phyloP scores from a whole-genome alignment of 2,888 invertebrate species.

The Litoditis marina region DNA sequence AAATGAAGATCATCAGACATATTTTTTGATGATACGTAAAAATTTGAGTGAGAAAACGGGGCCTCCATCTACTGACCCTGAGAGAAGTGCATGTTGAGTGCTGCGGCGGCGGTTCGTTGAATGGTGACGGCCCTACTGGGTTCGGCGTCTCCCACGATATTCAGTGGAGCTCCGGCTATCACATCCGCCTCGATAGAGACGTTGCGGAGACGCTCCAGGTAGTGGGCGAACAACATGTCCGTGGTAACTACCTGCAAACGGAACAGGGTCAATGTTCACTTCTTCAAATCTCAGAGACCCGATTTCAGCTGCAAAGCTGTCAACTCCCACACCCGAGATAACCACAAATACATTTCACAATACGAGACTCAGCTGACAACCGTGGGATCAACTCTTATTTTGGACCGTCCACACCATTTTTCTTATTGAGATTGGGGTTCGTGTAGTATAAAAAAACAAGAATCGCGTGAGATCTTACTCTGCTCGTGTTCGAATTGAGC shows the following conservation, averaged over 20 bases:
- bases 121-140: conserved; percentile 67
- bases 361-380: too few species aligned
- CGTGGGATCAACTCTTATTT: too few species aligned
- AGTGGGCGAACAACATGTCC: conserved; percentile 98
- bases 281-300: too few species aligned
- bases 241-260: conserved; percentile 78
- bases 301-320: too few species aligned
- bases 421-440: too few species aligned
- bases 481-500: not conserved
- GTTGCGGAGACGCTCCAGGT: conserved; percentile 73
- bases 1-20: not conserved
- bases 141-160: conserved; percentile 23
- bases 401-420: too few species aligned
- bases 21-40: not conserved
- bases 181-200: conserved; percentile 52
- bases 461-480: not conserved
- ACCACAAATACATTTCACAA: too few species aligned
- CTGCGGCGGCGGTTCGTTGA: conserved; percentile 75
- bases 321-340: too few species aligned
- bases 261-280: too few species aligned
- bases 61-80: conserved; percentile 54
- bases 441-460: too few species aligned
- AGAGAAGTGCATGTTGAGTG: conserved; percentile 81
- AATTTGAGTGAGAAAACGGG: not conserved
- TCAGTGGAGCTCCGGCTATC: conserved; percentile 32